Evolutionary conservation across 2,113 vertebrate genomes (phyloP).

Genomic region (Choloepus hoffmanni): DNA sequence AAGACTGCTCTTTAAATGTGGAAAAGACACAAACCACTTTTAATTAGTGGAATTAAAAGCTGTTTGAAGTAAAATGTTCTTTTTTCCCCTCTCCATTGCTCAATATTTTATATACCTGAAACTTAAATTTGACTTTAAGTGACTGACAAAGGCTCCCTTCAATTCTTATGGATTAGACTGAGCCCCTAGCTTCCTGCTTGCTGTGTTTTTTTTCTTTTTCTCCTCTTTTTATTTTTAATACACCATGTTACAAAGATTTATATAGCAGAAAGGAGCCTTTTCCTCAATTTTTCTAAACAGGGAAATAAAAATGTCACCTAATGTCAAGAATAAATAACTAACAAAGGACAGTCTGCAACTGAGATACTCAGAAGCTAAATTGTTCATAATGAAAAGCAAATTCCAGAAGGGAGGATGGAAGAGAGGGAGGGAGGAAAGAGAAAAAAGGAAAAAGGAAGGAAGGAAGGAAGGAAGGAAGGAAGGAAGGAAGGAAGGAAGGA

Average conservation of each 20-base stretch:
- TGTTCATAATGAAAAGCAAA: conserved; percentile 3
- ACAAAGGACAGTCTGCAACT: background rate
- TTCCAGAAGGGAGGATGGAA: background rate
- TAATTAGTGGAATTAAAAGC: conserved; percentile 27
- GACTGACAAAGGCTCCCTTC: background rate
- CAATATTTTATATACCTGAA: background rate
- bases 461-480: too few relatives aligned
- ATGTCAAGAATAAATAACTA: background rate
- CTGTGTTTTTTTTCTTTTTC: background rate
- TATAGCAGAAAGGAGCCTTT: background rate
- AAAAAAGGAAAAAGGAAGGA: background rate
- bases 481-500: too few relatives aligned
- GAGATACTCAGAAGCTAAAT: background rate
- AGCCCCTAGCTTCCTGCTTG: background rate
- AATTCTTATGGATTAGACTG: background rate
- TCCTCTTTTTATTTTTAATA: background rate
- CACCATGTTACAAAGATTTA: background rate
- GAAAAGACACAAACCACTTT: background rate
- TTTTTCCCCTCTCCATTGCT: background rate
- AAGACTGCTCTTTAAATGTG: background rate
- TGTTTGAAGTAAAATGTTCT: background rate
- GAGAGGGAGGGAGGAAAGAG: background rate
- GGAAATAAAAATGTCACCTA: background rate
- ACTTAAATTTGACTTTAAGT: background rate
- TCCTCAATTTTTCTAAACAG: conserved; percentile 1